phyloP scores from a whole-genome alignment of 2,888 invertebrate species.

The Margaritifera margaritifera region DNA sequence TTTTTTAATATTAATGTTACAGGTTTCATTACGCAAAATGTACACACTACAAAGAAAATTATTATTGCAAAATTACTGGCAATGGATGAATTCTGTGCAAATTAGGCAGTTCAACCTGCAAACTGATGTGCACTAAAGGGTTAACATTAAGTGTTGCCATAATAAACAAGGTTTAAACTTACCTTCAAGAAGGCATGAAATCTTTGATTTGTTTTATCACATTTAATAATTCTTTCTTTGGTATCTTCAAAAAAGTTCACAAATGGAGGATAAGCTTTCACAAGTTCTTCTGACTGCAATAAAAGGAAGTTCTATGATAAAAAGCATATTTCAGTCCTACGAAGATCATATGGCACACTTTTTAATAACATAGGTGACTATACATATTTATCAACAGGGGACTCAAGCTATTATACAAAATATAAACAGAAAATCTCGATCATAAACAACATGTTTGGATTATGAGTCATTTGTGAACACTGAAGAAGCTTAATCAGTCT shows the following conservation, averaged over 20 bases:
- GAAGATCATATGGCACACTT: no score
- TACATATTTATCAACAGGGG: background rate
- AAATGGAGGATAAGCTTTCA: constrained; percentile 97
- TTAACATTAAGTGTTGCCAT: no score
- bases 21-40: no score
- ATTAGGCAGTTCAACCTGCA: no score
- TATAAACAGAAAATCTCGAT: background rate
- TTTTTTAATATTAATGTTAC: no score
- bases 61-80: no score
- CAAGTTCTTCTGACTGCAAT: constrained; percentile 83
- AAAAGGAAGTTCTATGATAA: background rate
- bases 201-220: constrained; percentile 93
- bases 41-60: no score
- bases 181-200: constrained; percentile 99
- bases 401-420: background rate
- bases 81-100: no score
- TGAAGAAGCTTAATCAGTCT: no score
- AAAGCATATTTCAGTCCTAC: background rate
- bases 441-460: background rate
- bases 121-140: no score
- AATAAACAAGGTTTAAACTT: constrained; percentile 73
- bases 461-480: no score
- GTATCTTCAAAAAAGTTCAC: constrained; percentile 98
- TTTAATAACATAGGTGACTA: background rate
- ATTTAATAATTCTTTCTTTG: constrained; percentile 91